Percentiles rank a stretch among this genome's conserved stretches.
These are phyloP conservation scores for Aphaenogaster rudis DNA, from an alignment of 1,140 invertebrate genomes.

Conservation along the genomic window DNA sequence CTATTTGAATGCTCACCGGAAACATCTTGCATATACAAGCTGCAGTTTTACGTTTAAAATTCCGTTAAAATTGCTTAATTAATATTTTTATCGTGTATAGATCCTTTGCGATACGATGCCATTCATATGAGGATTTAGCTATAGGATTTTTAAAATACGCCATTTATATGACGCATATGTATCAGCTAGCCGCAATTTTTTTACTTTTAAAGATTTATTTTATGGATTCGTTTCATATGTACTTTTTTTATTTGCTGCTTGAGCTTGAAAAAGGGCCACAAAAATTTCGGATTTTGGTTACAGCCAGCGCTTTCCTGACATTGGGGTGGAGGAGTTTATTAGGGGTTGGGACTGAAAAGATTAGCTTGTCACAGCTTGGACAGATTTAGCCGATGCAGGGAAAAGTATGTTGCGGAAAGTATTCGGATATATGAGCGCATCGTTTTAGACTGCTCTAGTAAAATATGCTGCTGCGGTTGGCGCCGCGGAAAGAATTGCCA, in stretches of 20 bases:
- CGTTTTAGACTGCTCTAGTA: conserved; percentile 40
- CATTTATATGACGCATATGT: neutral
- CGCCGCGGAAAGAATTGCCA: conserved; percentile 51
- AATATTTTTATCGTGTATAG: conserved; percentile 27
- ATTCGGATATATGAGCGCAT: conserved; percentile 46
- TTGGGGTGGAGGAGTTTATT: neutral
- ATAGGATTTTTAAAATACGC: conserved; percentile 30
- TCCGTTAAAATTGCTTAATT: conserved; percentile 45
- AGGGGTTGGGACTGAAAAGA: conserved; percentile 27
- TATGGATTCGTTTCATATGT: neutral
- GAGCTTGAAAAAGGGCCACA: neutral
- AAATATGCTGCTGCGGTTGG: conserved; percentile 48
- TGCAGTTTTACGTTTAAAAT: conserved; percentile 26
- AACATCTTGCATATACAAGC: conserved; percentile 9
- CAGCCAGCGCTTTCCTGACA: neutral
- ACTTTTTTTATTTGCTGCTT: conserved; percentile 8
- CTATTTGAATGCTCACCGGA: neutral
- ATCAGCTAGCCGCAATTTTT: neutral
- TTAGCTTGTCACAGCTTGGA: conserved; percentile 34
- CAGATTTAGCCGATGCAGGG: conserved; percentile 48
- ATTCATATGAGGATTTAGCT: neutral
- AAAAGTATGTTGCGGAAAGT: conserved; percentile 53
- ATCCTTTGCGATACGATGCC: neutral
- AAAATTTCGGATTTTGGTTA: conserved; percentile 25
- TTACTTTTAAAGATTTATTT: conserved; percentile 20